Base-by-base conservation (phyloP, 1,140 invertebrate species). In the Laupala kohalensis region DNA sequence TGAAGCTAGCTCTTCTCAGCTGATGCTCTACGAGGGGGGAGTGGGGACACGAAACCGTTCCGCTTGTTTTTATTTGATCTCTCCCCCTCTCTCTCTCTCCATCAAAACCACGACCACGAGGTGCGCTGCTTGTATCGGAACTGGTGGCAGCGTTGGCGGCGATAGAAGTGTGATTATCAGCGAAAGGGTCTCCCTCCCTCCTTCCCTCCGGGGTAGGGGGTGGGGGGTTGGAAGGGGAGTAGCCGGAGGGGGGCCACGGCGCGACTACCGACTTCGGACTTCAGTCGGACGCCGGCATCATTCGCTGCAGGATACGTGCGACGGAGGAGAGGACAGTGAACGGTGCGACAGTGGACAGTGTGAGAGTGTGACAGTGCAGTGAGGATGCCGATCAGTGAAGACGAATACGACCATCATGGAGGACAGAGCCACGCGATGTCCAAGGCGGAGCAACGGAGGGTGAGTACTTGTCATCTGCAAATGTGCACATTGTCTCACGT, bases 401-500 rank as follows among this genome's bases (percentile, higher is more conserved):
- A 68, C 12, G 67, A 68, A 23, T 68, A 37, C n/a, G 67, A 68
- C 28, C 67, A 68, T 27, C 64, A 65, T 65, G 23, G 23, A 29
- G 6, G n/a, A 2, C 70, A 66, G 25, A 62, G 65, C 13, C 70
- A 64, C 12, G 70, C 24, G 0, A 53, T 71, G 70, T 71, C 70
- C 27, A 71, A 71, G 25, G 70, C 70, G 28, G 70, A 71, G 26
- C 70, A 71, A 63, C 19, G 70, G 6, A 64, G 70, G 62, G 70
- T 71, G 63, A 71, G 69, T 37, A 5, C 13, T 1, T 19, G 13
- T 65, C 2, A 3, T 65, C 9, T 12, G 23, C 25, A 65, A 19
- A 19, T 53, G 37, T 53, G 37, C 9, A 13, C 9, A 13, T 53
- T 4, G 37, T 53, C 0, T 53, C 9, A 1, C 4, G 37, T 2